These are phyloP conservation scores for Nipponia nippon DNA, from an alignment of 2,113 vertebrate genomes.

Conservation along the genomic window DNA sequence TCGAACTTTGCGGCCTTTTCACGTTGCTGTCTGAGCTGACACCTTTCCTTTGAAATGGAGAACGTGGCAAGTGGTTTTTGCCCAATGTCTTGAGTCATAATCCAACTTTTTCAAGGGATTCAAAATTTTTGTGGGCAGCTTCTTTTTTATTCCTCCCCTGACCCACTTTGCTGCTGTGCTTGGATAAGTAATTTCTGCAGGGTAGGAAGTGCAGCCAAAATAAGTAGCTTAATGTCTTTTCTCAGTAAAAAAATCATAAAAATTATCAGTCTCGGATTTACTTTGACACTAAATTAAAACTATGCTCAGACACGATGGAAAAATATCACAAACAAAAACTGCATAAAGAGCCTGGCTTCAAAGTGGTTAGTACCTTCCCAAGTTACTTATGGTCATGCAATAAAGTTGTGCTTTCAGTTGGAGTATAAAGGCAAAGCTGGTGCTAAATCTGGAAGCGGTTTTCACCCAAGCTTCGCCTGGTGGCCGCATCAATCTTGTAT, in stretches of 20 bases:
- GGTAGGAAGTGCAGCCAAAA: slow-evolving; percentile 51
- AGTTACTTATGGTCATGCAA: background rate
- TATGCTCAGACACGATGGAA: background rate
- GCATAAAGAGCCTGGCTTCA: background rate
- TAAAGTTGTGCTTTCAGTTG: background rate
- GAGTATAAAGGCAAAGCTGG: background rate
- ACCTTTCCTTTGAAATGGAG: slow-evolving; percentile 40
- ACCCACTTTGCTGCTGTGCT: slow-evolving; percentile 21
- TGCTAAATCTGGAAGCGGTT: background rate
- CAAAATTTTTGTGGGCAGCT: slow-evolving; percentile 22
- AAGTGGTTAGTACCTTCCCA: background rate
- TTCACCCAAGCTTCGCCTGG: background rate
- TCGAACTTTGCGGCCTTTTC: background rate
- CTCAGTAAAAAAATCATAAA: slow-evolving; percentile 50
- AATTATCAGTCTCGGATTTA: slow-evolving; percentile 36
- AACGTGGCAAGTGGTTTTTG: background rate
- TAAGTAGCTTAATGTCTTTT: slow-evolving; percentile 42
- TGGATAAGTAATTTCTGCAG: slow-evolving; percentile 51
- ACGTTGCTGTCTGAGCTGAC: background rate
- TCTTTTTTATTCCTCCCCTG: background rate
- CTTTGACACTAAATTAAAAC: slow-evolving; percentile 40
- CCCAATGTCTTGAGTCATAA: background rate
- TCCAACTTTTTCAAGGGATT: slow-evolving; percentile 50
- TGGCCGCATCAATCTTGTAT: background rate
- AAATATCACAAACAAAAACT: background rate